phyloP scores from a whole-genome alignment of 1,140 invertebrate species.

The Hirudo medicinalis region DNA sequence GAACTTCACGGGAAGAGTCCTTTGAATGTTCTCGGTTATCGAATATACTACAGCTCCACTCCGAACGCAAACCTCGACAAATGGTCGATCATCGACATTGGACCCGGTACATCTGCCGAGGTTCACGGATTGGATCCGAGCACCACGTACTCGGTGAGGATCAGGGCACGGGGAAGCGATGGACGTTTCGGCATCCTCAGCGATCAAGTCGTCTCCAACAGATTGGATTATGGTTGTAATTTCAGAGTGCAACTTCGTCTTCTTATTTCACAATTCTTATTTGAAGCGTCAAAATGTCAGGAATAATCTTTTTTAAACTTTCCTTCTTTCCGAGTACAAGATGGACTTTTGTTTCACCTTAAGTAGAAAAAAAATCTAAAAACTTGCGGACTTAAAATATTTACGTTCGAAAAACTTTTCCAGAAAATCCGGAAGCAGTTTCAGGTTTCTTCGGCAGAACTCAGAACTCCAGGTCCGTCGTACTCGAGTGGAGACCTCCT shows the following conservation, averaged over 20 bases:
- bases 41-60: constrained; percentile 40
- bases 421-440: constrained; percentile 27
- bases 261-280: no score
- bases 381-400: no score
- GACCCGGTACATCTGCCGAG: constrained; percentile 46
- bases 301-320: no score
- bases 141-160: constrained; percentile 78
- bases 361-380: no score
- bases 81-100: constrained; percentile 34
- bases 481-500: constrained; percentile 79
- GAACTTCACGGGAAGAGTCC: constrained; percentile 38
- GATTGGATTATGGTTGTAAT: constrained; percentile 11
- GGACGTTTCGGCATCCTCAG: constrained; percentile 35
- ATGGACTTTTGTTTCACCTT: no score
- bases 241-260: no score
- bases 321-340: no score
- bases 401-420: neutral
- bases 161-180: constrained; percentile 42
- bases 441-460: constrained; percentile 31
- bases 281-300: no score
- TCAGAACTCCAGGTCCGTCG: constrained; percentile 38
- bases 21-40: constrained; percentile 60
- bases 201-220: constrained; percentile 22
- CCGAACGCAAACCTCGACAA: constrained; percentile 29
- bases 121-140: constrained; percentile 76